phyloP scores from a whole-genome alignment of 2,113 vertebrate species.

The Microtus oregoni region DNA sequence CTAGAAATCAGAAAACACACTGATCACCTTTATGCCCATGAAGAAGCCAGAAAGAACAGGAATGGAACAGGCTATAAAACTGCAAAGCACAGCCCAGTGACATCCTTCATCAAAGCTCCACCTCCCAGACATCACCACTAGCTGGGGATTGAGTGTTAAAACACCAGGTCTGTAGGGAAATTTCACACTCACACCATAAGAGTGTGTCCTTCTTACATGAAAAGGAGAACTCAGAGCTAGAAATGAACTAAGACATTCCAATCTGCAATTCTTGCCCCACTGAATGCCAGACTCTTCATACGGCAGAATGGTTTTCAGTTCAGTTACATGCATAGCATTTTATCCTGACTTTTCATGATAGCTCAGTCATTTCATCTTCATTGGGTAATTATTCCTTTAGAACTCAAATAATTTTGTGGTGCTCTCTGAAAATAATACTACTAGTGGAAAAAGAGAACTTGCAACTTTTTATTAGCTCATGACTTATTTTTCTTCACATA shows the following conservation, averaged over 20 bases:
- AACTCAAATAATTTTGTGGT: neutral
- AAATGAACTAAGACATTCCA: neutral
- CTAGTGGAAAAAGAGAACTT: too few relatives aligned
- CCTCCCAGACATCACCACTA: neutral
- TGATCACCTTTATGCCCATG: neutral
- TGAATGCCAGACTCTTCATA: neutral
- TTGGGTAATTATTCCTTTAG: neutral
- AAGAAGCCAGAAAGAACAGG: neutral
- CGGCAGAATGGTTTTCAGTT: neutral
- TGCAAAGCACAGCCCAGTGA: neutral
- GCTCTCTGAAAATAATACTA: neutral
- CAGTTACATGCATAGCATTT: neutral
- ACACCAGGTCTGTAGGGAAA: neutral
- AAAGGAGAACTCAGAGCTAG: neutral
- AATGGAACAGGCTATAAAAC: neutral
- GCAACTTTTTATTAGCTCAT: neutral
- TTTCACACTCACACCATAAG: neutral
- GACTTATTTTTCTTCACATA: neutral
- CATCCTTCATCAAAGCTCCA: neutral
- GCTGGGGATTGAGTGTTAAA: neutral
- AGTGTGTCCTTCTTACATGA: too few relatives aligned
- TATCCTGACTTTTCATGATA: neutral
- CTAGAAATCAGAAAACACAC: neutral
- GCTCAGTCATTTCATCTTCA: too few relatives aligned
- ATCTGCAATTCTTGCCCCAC: neutral